Conservation (phyloP, 2,113 vertebrate species). For the Emydocephalus ijimae region DNA sequence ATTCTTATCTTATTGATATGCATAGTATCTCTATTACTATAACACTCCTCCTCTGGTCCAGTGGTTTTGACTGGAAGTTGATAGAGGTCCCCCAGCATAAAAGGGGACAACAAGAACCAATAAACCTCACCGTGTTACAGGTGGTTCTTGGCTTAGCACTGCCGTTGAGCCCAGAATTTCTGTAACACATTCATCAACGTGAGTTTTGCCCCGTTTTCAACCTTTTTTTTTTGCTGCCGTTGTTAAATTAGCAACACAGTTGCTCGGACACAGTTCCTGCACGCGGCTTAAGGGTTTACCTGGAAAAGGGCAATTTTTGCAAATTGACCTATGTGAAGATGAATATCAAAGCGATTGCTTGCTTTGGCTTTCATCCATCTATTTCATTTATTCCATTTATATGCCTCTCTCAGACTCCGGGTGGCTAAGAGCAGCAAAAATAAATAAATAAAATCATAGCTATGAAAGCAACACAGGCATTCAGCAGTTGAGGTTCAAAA, state of each 20-base stretch:
- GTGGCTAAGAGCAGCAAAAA: neutral
- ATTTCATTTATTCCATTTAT: neutral
- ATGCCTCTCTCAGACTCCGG: neutral
- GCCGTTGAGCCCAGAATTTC: too few relatives aligned
- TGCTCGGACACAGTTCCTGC: neutral
- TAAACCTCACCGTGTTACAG: neutral
- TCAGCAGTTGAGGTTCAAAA: neutral
- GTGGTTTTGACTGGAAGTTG: neutral
- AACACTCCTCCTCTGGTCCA: too few relatives aligned
- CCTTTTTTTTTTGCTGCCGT: too few relatives aligned
- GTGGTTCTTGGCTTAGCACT: too few relatives aligned
- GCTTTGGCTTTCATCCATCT: neutral
- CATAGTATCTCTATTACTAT: too few relatives aligned
- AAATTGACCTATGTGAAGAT: neutral
- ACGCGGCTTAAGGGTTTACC: fast-evolving
- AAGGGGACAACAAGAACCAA: neutral
- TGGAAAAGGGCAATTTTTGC: neutral
- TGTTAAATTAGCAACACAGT: too few relatives aligned
- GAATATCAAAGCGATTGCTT: neutral
- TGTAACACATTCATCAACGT: too few relatives aligned
- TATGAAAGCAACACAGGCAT: neutral
- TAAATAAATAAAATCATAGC: neutral
- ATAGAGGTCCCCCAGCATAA: neutral
- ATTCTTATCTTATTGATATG: too few relatives aligned
- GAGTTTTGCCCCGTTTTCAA: too few relatives aligned